Base-by-base conservation (phyloP, 2,888 invertebrate genomes). In the Eupsilia transversa region DNA sequence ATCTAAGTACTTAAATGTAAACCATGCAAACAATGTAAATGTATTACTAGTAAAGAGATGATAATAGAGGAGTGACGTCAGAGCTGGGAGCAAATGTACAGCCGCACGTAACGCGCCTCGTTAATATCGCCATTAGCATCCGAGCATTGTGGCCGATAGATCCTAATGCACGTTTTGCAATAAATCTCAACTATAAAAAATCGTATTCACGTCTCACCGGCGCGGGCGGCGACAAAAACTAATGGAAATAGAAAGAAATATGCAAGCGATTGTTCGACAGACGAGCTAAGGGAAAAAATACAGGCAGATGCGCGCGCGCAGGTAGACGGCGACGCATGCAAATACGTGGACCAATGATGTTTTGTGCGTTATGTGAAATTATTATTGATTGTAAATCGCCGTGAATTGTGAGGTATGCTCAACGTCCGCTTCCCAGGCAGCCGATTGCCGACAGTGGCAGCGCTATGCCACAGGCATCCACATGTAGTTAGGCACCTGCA, bases 111-210 rank as follows among this genome's bases (percentile, higher is more conserved):
- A 56, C 54, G 52, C 56, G 64, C 54, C 77, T 72, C 71, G 74
- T 73, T 59, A 65, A 66, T 56, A 35, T 63, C 27, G 67, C 84
- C 77, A 79, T 80, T 80, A 87, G 70, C 77, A 73, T 57, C 74
- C 54, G 57, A 41, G 78, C 80, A 82, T 83, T 83, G 83, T 85
- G 79, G 65, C 70, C 76, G 38, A 68, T 78, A 67, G 49, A 79
- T 65, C 60, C 79, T 80, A 83, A 84, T 87, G 78, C 82, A 85
- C 79, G 82, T 79, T 85, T 88, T 83, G 86, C 90, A 91, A 93
- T 94, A 94, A 93, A 93, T 93, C 91, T 92, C 83, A n/a, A 76
- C 68, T 46, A 52, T 74, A 92, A 92, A 91, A 92, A 89, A 82
- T 77, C 80, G 79, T 88, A 92, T 93, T 92, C 91, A 92, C 87